Base-by-base conservation (phyloP, 2,113 vertebrate genomes). In the Sapajus apella region DNA sequence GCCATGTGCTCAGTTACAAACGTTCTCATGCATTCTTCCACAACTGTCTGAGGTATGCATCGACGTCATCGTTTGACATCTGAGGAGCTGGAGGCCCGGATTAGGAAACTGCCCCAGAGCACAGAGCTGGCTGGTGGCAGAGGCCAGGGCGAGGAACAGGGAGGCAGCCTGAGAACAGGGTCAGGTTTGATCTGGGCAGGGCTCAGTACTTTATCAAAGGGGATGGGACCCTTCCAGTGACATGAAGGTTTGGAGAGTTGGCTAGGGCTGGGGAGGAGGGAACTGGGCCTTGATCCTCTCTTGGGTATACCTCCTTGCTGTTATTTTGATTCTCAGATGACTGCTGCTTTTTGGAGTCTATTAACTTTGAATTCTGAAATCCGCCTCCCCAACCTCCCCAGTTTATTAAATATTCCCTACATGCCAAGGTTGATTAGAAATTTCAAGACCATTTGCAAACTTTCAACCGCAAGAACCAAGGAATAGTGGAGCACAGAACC, bases 301-400 rank as follows among this genome's bases (percentile, higher is more conserved):
- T 55, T 45, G 14, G 61, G 27, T 64, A 30, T 64, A 64, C 37
- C 90, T 89, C 58, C 66, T 94, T 61, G 40, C 16, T 79, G 32
- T 96, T 76, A 30, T 45, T 87, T 85, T 45, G 50, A 84, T 79
- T 87, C 86, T 92, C 50, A 70, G 14, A 45, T 70, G 82, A 95
- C 32, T 66, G 21, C 85, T 87, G 72, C 56, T 64, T 84, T 61
- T 95, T 32, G 35, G 87, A 93, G 43, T 84, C 64, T 80, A 0
- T 40, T 43, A 86, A 45, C 52, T 91, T 83, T n/a, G 25, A 91
- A 79, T 83, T 90, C 82, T 64, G 30, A 95, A 96, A 50, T 66
- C 3, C 21, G 8, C 64, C 18, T 25, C 4, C 40, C 55, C 61
- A 32, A 30, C 61, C 27, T 64, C 17, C 73, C 90, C 18, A 1